Base-by-base conservation (phyloP, 2,113 vertebrate genomes). In the Corythornis vintsioides region DNA sequence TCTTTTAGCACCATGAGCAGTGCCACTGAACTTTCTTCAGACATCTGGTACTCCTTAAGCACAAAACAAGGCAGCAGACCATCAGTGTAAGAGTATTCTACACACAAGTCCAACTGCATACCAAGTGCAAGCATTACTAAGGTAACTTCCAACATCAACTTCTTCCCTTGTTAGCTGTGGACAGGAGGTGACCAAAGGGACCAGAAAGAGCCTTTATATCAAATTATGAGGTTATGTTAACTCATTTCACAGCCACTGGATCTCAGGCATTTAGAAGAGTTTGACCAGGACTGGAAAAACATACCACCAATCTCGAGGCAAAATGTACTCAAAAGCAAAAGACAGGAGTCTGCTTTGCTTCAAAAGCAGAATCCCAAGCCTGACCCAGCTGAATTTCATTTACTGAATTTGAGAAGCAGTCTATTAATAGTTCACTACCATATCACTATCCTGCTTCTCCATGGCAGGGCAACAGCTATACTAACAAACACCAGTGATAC, bases 361-460 rank as follows among this genome's bases (percentile, higher is more conserved):
- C 71, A 33, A 42, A 64, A 40, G 72, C 59, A 78, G 79, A 77
- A 81, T 10, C 26, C n/a, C 77, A 81, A 92, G 79, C 14, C 70
- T 72, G 87, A 85, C 48, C 83, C 72, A 72, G 85, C 82, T 93
- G 79, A 22, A 67, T 53, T 88, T 93, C 69, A 89, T 81, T 60
- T 90, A 90, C 56, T 80, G 91, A 94, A 95, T 83, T 91, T 89
- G 91, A 95, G 92, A 88, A 77, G 85, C 72, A 57, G 56, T 26
- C 91, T 95, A 94, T 95, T 93, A 93, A 94, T 93, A 96, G 94
- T 38, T 88, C 76, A 67, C 64, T 65, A 48, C 72, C 35, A 31
- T 83, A 83, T 60, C 90, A 61, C 65, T 77, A 43, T 19, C 33
- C 85, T 53, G 87, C 85, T 78, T 73, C 82, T 71, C 86, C 31